Evolutionary conservation across 2,888 invertebrate genomes (phyloP), one percentile per base, ranked within the genome.

Genomic region (Galerucella nymphaeae): DNA sequence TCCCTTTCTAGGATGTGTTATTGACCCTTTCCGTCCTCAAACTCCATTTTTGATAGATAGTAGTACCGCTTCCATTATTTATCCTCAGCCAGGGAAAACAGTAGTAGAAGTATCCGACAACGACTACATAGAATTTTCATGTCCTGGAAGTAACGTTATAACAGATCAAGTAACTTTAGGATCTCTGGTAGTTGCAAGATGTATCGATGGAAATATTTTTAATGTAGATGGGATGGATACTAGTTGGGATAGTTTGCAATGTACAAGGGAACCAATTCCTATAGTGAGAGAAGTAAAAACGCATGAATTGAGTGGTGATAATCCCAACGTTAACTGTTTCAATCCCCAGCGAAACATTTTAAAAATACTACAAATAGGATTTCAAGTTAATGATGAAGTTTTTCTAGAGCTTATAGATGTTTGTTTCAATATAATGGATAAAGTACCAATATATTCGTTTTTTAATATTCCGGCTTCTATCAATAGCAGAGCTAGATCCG

Each of bases 381-480:
- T 42, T 62, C 18, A 11, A 11, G 16, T 62, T 0, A 16, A 62
- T 42, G 6, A 38, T n/a, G 18, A 42, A 10, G 9, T 38, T 5
- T 62, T 41, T 42, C 4, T 62, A 18, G 41, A 16, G 2, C 8
- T 41, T 5, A 88, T 88, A 76, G 87, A 86, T 79, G 86, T 90
- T 0, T 91, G 91, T 82, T 90, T 89, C 78, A 88, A 91, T 81
- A 85, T 86, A 58, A 82, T 79, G 8, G 84, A 87, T 1, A 82
- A 89, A 68, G 88, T 87, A 77, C 89, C 90, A 0, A 77, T 90
- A 9, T 90, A 90, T 76, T 88, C 89, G 0, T 87, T 88, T 83
- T 87, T 88, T 71, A 86, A 87, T 59, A 86, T 90, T 76, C 87
- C 85, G 13, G 82, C 86, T 0, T 83, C 83, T 1, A 88, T 90